Base-by-base conservation (phyloP, 2,888 invertebrate species). In the Acleris holmiana region DNA sequence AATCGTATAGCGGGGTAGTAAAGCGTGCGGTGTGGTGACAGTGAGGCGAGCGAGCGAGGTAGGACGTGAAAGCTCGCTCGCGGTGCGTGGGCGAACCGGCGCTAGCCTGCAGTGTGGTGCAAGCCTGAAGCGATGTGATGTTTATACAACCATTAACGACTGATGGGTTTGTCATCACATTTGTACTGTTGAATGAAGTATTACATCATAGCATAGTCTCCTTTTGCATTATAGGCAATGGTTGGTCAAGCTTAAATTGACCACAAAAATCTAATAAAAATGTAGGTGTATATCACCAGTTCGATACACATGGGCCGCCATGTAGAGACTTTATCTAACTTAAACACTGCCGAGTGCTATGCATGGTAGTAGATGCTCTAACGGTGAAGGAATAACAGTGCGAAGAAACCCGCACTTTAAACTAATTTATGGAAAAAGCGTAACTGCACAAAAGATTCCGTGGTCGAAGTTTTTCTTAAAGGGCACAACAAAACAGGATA, bases 61-160 rank as follows among this genome's bases (percentile, higher is more conserved):
- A 69, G 75, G 74, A 77, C 77, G 78, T 88, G 91, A 91, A 91
- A 91, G 90, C 89, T 79, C 74, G 80, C 76, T 17, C 83, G 76
- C 74, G 75, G 73, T 76, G 89, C 85, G 91, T 90, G 89, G 91
- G 90, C 83, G 90, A 80, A 89, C 91, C 72, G 85, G 86, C 85
- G 83, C 85, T 76, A 78, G 80, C 78, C 62, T 70, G 68, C 67
- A 66, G 60, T 67, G 51, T 67, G 74, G 74, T 64, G 64, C 75
- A 80, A 76, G 73, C 60, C 55, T 69, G 17, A 53, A 67, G 65
- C 71, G 62, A 49, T 48, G 68, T 61, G 51, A 64, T 68, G 56
- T 64, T 56, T 63, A 60, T 21, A 57, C 50, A 50, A 40, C 35
- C 61, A 47, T 58, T 53, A 54, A 18, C 46, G 46, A 44, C 58